Base-by-base conservation (phyloP, 1,140 invertebrate genomes). In the Pomacea maculata region DNA sequence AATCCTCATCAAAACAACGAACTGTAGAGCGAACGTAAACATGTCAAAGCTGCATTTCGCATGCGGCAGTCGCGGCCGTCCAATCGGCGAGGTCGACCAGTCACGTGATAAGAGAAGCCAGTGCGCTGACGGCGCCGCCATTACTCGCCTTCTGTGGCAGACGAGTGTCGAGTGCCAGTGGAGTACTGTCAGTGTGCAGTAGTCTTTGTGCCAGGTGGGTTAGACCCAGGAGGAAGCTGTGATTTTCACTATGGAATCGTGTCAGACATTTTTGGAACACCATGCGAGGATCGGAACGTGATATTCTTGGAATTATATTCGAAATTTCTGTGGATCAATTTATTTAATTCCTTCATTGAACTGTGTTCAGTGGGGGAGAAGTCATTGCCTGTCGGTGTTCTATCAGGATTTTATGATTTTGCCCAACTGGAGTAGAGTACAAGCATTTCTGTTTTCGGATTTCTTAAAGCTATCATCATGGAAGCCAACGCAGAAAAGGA, bases 401-500 rank as follows among this genome's bases (percentile, higher is more conserved):
- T 17, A 17, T 0, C 9, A 4, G 57, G 57, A 61, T 61, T 61
- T 61, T 61, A 61, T 17, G 57, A 17, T 61, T 45, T 61, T 61
- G 57, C 57, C 8, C 11, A 11, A 61, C 15, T 61, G 57, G 57
- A 61, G 57, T 61, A 61, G 57, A 61, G 57, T 61, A 61, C 57
- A 61, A 14, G 15, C 57, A 61, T 61, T 61, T 61, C 57, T 61
- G 57, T 17, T 14, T 61, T 9, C 15, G 57, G 57, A 61, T 61
- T 61, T 45, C 34, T 14, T 61, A 61, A 14, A 17, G 11, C 57
- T 61, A 17, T 61, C 57, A 61, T 17, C 57, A 61, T 61, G 57
- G 57, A 61, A 61, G 4, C 57, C n/a, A 78, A 63, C 63, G 84
- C 88, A 61, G 95, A 96, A 92, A 94, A 95, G 88, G 95, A 96